Base-by-base conservation (phyloP, 1,140 invertebrate genomes). In the Dryas iulia region DNA sequence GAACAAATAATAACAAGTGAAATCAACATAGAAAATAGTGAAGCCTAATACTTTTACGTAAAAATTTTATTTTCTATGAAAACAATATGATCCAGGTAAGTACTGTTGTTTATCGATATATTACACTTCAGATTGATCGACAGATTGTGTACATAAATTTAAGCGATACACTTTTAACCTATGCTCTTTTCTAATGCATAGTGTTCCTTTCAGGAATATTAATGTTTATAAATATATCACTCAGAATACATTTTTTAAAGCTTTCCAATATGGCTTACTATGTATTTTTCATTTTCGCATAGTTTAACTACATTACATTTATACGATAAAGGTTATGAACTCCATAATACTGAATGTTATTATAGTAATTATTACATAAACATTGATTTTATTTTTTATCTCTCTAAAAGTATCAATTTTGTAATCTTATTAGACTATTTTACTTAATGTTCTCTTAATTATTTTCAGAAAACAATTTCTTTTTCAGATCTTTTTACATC, bases 191-290 rank as follows among this genome's bases (percentile, higher is more conserved):
- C 39, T 56, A 58, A 58, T 18, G 14, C 35, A 14, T 26, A 33
- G 24, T 59, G 47, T 53, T 12, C 14, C 47, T 58, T 63, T 52
- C 18, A 63, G 18, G 54, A 54, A 64, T 21, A 25, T 64, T 64
- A 58, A 35, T 56, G 28, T 69, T 26, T 33, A 31, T 69, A 72
- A 59, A 63, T 60, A 69, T 30, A 54, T 28, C 24, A 61, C 28
- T 54, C n/a, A 57, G 14, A 11, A n/a, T 61, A 62, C 12, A 57
- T 72, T 80, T 78, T 77, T 81, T 81, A 74, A 76, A 74, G 81
- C 78, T 84, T 81, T 82, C 76, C 85, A 87, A 86, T 84, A 87
- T 86, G 85, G 85, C 85, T 78, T 75, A 79, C 82, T 74, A 65
- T 47, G 1, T 47, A 58, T 60, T 62, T 66, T 61, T 54, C 24